Base-by-base conservation (phyloP, 1,140 invertebrate species). In the Drosophila virilis region DNA sequence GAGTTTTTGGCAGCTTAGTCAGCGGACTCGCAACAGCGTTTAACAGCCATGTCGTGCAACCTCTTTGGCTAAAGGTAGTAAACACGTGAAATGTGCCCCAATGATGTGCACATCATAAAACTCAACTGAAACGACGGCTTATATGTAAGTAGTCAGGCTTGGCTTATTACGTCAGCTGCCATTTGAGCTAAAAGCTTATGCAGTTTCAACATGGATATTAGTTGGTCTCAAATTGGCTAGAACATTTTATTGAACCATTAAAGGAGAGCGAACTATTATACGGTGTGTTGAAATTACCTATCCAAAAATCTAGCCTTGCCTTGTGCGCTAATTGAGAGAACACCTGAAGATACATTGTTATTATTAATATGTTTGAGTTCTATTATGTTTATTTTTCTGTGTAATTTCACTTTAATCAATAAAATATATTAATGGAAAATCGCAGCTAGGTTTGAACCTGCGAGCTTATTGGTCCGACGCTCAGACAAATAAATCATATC, bases 11-110 rank as follows among this genome's bases (percentile, higher is more conserved):
- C 22, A 59, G 12, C 48, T 59, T 2, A 38, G 50, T 37, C 32
- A 46, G 42, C 59, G 22, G 59, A 51, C 65, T 68, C 64, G 60
- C 59, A 74, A 64, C 66, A 54, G 54, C 57, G 38, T 51, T 54
- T 50, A 66, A 84, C 57, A 66, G 66, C 69, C 77, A 43, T 43
- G 72, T 80, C 77, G 77, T 74, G 69, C 43, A 52, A 15, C 17
- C 22, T 54, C 38, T 48, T 48, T 33, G 28, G 15, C 35, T 42
- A 60, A 9, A n/a, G 42, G 12, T 40, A 32, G 22, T n/a, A 32
- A 48, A 43, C 62, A 77, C 79, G 77, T 80, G 68, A 32, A 42
- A 45, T 37, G 50, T 52, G 50, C 22, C 38, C 22, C 28, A 28
- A 6, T 33, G 40, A 57, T 42, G 70, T 52, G 58, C 43, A 46